Percentiles rank a stretch among this genome's conserved stretches.
Evolutionary conservation across 2,888 invertebrate genomes (phyloP).

Genomic region (Timema podura): DNA sequence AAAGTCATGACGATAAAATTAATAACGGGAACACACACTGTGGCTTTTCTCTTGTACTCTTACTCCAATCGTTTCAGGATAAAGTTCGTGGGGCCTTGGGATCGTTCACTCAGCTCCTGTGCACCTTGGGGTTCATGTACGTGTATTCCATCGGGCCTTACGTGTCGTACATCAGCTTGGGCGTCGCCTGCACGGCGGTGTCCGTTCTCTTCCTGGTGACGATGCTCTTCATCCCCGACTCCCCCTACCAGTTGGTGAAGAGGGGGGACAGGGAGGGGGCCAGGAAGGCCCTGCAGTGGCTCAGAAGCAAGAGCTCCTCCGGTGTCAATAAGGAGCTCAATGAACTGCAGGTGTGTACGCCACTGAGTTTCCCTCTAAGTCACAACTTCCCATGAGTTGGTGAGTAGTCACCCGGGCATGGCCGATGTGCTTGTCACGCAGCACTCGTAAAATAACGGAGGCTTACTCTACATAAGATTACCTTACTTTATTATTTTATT

Average conservation of each 20-base stretch:
- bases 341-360: too few species aligned
- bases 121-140: slow-evolving; percentile 63
- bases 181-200: slow-evolving; percentile 60
- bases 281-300: slow-evolving; percentile 56
- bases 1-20: too few species aligned
- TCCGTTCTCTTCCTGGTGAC: slow-evolving; percentile 57
- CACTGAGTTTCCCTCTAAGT: too few species aligned
- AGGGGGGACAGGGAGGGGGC: slow-evolving; percentile 60
- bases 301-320: slow-evolving; percentile 39
- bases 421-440: too few species aligned
- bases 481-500: too few species aligned
- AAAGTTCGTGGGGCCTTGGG: slow-evolving; percentile 78
- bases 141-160: slow-evolving; percentile 69
- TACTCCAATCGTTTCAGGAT: slow-evolving; percentile 47
- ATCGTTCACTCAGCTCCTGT: slow-evolving; percentile 72
- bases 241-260: slow-evolving; percentile 65
- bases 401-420: too few species aligned
- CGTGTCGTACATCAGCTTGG: slow-evolving; percentile 56
- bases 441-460: too few species aligned
- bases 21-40: too few species aligned
- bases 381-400: too few species aligned
- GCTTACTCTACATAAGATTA: too few species aligned
- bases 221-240: slow-evolving; percentile 75
- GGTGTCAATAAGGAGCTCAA: too few species aligned
- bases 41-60: too few species aligned